These are phyloP conservation scores for Polymixis lichenea DNA, from an alignment of 2,888 invertebrate species.

Conservation along the genomic window DNA sequence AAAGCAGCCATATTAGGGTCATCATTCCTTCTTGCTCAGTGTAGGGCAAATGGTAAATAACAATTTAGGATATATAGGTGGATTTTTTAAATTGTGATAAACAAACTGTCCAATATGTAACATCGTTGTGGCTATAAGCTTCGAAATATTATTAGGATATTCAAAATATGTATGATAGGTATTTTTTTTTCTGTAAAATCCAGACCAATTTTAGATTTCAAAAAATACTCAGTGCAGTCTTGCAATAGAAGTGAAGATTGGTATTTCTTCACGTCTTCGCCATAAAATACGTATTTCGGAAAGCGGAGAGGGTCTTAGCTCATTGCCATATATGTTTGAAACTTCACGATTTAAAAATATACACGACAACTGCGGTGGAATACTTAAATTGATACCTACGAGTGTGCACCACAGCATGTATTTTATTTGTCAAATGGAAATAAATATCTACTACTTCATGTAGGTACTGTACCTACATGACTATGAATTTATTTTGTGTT, in stretches of 20 bases:
- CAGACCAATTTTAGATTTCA: neutral
- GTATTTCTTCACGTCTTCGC: slow-evolving; percentile 34
- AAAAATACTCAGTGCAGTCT: slow-evolving; percentile 8
- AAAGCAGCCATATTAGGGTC: too few species aligned
- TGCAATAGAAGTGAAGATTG: slow-evolving; percentile 28
- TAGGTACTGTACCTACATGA: neutral
- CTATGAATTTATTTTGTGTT: neutral
- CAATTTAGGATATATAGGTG: too few species aligned
- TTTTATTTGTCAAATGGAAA: slow-evolving; percentile 5
- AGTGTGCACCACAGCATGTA: neutral
- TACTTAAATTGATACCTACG: slow-evolving; percentile 15
- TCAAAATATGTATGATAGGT: neutral
- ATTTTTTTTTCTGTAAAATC: neutral
- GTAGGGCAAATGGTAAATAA: too few species aligned
- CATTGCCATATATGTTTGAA: slow-evolving; percentile 44
- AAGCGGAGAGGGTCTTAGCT: slow-evolving; percentile 22
- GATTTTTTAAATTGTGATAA: too few species aligned
- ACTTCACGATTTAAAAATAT: slow-evolving; percentile 50
- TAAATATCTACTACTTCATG: neutral
- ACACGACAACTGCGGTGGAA: slow-evolving; percentile 9
- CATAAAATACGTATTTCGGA: slow-evolving; percentile 42
- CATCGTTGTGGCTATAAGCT: too few species aligned
- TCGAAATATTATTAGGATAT: neutral
- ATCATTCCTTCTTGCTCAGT: too few species aligned
- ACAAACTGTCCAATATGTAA: too few species aligned